phyloP scores from a whole-genome alignment of 2,113 vertebrate species.

The Rattus rattus region DNA sequence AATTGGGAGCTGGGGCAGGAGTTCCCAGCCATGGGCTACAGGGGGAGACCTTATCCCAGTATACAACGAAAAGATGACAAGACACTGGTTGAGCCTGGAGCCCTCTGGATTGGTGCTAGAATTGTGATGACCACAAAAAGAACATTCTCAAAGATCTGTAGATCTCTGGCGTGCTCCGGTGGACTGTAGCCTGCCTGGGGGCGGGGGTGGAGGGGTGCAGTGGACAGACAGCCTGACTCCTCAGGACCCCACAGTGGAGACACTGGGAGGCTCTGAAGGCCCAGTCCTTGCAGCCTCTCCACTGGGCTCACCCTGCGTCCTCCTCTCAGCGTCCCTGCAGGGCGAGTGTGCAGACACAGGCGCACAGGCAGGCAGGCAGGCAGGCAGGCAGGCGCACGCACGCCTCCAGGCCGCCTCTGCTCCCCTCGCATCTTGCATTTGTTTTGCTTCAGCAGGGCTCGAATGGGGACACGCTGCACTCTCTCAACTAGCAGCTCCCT shows the following conservation, averaged over 20 bases:
- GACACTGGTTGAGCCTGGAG: not conserved
- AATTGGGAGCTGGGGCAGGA: not conserved
- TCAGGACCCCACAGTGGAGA: not conserved
- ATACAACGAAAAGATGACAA: not conserved
- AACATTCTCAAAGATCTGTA: not conserved
- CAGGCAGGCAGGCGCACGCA: not conserved
- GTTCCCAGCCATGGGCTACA: not conserved
- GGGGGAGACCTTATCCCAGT: not conserved
- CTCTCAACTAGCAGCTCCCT: conserved; percentile 66
- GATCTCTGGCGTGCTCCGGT: not conserved
- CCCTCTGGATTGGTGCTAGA: not conserved
- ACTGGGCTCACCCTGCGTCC: not conserved
- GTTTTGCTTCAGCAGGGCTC: conserved; percentile 66
- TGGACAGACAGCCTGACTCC: not conserved
- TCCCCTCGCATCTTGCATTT: conserved; percentile 43
- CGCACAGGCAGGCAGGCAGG: not conserved
- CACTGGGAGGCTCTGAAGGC: not conserved
- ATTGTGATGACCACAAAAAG: not conserved
- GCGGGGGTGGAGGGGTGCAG: too few relatives aligned
- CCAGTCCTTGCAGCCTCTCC: not conserved
- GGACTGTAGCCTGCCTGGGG: not conserved
- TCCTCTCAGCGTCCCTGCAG: not conserved
- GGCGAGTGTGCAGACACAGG: not conserved
- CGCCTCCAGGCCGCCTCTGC: conserved; percentile 73
- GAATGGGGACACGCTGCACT: conserved; percentile 74